Evolutionary conservation across 92 coral and sea anemone species (phyloP), one percentile per base, ranked within the genome.

Genomic region (Zoanthus sociatus): DNA sequence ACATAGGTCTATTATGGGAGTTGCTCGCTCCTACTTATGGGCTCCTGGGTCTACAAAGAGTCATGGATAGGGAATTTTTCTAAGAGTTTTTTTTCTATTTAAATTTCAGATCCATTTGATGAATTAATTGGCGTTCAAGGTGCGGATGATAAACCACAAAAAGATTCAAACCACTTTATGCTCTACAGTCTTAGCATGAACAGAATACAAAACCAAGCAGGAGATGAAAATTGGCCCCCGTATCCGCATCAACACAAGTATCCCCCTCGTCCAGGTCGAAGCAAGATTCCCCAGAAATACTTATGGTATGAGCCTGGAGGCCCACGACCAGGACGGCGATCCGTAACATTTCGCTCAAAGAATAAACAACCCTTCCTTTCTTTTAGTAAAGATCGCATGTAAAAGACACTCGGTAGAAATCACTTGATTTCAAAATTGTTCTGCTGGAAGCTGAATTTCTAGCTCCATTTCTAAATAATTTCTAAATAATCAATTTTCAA

Each of bases 141-240:
- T 5, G 55, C 55, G 20, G 66, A 16, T 30, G 71, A 78, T 55
- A 71, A 78, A 6, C 71, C n/a, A 78, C 70, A 32, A 56, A 58
- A 58, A 16, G 71, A 26, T 21, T 58, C 83, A 18, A 44, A 55
- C 42, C 70, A 33, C 6, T 78, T 58, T 30, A 26, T 30, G 83
- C 70, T 55, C 70, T 58, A 64, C 48, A 78, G 83, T 31, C 51
- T 78, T 53, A 32, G 63, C 5, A 78, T 78, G 83, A 78, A 78
- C 50, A 50, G 70, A 33, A 33, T 78, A 55, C n/a, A 56, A 56
- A 64, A 78, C 56, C 70, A 56, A 37, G 16, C 53, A 0, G 5
- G 20, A 6, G 66, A 58, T 14, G n/a, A 58, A 16, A 17, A 20
- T 58, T 17, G 17, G 20, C 66, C 66, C 1, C 66, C 66, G 15